phyloP scores from a whole-genome alignment of 1,140 invertebrate species.

The Littorina saxatilis region DNA sequence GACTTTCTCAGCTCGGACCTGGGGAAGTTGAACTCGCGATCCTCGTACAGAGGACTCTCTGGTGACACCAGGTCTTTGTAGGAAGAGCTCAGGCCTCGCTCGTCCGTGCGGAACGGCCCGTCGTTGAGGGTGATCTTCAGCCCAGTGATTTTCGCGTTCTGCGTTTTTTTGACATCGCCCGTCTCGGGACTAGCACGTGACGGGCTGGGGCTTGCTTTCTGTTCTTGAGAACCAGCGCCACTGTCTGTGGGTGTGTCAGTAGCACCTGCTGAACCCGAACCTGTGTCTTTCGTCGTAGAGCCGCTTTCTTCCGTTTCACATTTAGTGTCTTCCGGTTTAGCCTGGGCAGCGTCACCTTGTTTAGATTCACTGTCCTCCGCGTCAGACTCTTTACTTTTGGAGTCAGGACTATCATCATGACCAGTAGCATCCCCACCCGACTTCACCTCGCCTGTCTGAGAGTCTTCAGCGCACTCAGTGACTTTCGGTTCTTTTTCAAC shows the following conservation, averaged over 20 bases:
- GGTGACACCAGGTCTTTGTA: slow-evolving; percentile 39
- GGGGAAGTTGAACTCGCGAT: slow-evolving; percentile 71
- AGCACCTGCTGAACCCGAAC: too few relatives aligned
- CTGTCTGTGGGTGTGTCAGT: too few relatives aligned
- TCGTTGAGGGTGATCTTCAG: background rate
- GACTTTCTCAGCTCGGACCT: slow-evolving; percentile 65
- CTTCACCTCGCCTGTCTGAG: background rate
- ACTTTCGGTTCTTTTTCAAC: background rate
- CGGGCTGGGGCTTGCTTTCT: too few relatives aligned
- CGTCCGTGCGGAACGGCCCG: background rate
- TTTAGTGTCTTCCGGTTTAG: background rate
- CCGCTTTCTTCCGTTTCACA: too few relatives aligned
- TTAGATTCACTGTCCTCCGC: background rate
- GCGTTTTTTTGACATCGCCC: too few relatives aligned
- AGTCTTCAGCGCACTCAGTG: background rate
- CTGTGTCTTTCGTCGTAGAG: background rate
- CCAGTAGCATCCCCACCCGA: too few relatives aligned
- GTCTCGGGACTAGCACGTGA: too few relatives aligned
- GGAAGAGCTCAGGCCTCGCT: background rate
- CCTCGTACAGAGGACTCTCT: slow-evolving; percentile 64
- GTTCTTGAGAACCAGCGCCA: too few relatives aligned
- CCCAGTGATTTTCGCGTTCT: background rate
- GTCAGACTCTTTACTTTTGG: too few relatives aligned
- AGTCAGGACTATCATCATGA: too few relatives aligned
- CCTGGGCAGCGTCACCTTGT: background rate